Evolutionary conservation across 2,888 invertebrate genomes (phyloP).

Genomic region (Euplagia quadripunctaria): DNA sequence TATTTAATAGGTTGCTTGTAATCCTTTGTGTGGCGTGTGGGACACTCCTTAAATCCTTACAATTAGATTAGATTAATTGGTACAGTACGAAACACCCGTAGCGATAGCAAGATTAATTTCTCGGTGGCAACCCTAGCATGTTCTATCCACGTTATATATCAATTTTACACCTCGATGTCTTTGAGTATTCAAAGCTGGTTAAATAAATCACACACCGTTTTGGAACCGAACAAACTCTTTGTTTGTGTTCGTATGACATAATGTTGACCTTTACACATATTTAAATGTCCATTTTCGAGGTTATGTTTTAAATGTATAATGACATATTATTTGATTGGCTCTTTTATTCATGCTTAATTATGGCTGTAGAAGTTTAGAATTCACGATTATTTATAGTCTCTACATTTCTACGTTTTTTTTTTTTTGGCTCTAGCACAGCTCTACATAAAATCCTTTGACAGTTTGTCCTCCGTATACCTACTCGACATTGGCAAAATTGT

Average conservation of each 20-base stretch:
- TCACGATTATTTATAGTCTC: too few species aligned
- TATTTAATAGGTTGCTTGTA: too few species aligned
- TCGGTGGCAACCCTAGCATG: neutral
- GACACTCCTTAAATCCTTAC: too few species aligned
- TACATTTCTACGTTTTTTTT: too few species aligned
- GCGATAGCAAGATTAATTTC: neutral
- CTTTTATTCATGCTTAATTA: too few species aligned
- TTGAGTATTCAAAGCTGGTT: conserved; percentile 13
- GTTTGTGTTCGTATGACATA: conserved; percentile 14
- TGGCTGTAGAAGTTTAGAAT: too few species aligned
- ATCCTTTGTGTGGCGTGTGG: too few species aligned
- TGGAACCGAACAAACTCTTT: conserved; percentile 5
- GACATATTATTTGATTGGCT: neutral
- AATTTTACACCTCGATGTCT: conserved; percentile 29
- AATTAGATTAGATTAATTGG: too few species aligned
- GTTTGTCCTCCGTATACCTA: too few species aligned
- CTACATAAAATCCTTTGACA: too few species aligned
- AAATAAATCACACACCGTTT: conserved; percentile 25
- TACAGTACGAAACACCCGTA: neutral
- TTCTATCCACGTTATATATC: conserved; percentile 26
- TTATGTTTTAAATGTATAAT: conserved; percentile 5
- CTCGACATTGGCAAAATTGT: too few species aligned
- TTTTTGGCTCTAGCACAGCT: too few species aligned
- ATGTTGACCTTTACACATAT: conserved; percentile 12
- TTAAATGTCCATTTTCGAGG: conserved; percentile 9